Base-by-base conservation (phyloP, 2,888 invertebrate genomes). In the Bimastos eiseni region DNA sequence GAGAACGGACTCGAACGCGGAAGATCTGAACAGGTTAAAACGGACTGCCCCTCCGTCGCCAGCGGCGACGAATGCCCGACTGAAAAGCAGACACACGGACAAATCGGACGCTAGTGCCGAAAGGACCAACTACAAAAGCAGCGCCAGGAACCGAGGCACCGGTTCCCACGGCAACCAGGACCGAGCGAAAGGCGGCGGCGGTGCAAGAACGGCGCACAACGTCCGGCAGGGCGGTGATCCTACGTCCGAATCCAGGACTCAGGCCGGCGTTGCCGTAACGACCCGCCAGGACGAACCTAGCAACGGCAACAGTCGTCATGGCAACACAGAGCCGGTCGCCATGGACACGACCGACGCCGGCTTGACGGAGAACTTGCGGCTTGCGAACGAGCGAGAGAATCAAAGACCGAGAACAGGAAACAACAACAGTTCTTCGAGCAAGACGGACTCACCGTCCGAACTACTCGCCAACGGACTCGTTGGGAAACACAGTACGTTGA, bases 401-500 rank as follows among this genome's bases (percentile, higher is more conserved):
- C 86, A 86, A 86, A 86, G 36, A 37, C 34, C 33, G 70, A 70
- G 70, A n/a, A 70, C 70, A 11, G 70, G 6, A n/a, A n/a, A 24
- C 49, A 49, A 24, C 34, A 36, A 21, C 84, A 15, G 11, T 1
- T 83, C n/a, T 17, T 84, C 84, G 33, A 84, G 33, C 33, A 84
- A 86, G 37, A 19, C 30, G 86, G 86, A 86, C 24, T 36, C 36
- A 3, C 1, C 86, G 36, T 36, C 86, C 0, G 86, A 86, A 86
- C 86, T 86, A 86, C 86, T 86, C 11, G 34, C 86, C 34, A 86
- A 86, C 37, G 86, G 86, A 86, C 86, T 86, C n/a, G 86, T 86
- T 30, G n/a, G 86, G 11, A 86, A 86, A 24, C 86, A 86, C 36
- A 86, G 86, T 86, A 33, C 86, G n/a, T 70, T 70, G n/a, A 70